Evolutionary conservation across 2,888 invertebrate genomes (phyloP).

Genomic region (Calameuta filiformis): DNA sequence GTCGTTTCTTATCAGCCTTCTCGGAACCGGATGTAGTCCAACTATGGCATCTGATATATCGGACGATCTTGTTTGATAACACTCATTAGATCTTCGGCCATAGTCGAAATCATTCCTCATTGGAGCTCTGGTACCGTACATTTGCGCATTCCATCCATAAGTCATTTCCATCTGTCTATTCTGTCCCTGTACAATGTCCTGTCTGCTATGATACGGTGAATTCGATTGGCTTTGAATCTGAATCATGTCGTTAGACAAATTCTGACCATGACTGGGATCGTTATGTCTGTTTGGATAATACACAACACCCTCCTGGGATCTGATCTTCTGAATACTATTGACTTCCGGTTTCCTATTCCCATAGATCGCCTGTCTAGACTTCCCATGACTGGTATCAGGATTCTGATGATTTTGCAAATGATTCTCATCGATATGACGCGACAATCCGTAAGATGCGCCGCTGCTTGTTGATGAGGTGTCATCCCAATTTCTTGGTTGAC

Average conservation of each 20-base stretch:
- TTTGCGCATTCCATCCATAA: conserved; percentile 19
- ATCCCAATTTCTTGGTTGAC: conserved; percentile 42
- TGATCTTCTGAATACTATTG: conserved; percentile 17
- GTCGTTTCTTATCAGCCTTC: conserved; percentile 43
- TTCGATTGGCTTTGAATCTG: conserved; percentile 13
- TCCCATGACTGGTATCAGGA: conserved; percentile 2
- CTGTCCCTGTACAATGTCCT: conserved; percentile 6
- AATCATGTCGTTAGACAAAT: conserved; percentile 23
- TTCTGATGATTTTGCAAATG: conserved; percentile 14
- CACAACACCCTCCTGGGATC: conserved; percentile 29
- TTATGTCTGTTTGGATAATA: conserved; percentile 31
- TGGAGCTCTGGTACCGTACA: conserved; percentile 7
- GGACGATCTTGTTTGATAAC: conserved; percentile 32
- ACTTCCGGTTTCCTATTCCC: conserved; percentile 11
- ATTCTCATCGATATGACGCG: conserved; percentile 20
- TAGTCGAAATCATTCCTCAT: conserved; percentile 10
- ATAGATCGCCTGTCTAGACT: conserved; percentile 8
- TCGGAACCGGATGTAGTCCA: conserved; percentile 33
- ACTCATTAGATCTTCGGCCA: conserved; percentile 26
- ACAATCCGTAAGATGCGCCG: conserved; percentile 17
- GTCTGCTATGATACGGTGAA: conserved; percentile 10
- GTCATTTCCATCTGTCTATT: conserved; percentile 18
- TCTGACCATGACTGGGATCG: conserved; percentile 27
- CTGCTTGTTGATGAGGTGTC: conserved; percentile 29
- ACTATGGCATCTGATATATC: conserved; percentile 31